A percentile compares a stretch with the other conserved stretches of the same genome.
Conservation (phyloP, 2,113 vertebrate genomes). For the Uria aalge region DNA sequence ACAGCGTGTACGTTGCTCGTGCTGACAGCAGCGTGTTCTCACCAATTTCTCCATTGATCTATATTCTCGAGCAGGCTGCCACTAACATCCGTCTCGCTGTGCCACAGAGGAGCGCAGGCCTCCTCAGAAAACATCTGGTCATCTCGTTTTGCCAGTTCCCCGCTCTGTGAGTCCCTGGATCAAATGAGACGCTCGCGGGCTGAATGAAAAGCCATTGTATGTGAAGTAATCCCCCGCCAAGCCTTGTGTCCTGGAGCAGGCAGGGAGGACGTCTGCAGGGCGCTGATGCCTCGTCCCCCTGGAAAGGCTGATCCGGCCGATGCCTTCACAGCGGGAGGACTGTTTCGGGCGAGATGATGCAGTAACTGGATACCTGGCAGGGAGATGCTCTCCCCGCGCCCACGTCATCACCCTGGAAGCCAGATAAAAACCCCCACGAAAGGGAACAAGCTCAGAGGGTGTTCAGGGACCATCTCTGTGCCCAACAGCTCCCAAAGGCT, state of each 20-base stretch:
- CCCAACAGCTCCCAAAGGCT: not conserved
- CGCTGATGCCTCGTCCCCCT: rapidly evolving
- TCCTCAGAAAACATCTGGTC: constrained; percentile 47
- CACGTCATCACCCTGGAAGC: not conserved
- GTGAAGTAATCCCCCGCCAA: not conserved
- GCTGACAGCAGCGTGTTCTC: not conserved
- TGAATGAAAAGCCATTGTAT: not conserved
- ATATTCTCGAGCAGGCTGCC: not conserved
- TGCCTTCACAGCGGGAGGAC: not conserved
- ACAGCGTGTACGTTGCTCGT: not conserved
- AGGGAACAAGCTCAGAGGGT: not conserved
- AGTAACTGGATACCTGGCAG: rapidly evolving
- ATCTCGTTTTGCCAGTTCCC: not conserved
- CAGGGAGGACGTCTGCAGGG: not conserved
- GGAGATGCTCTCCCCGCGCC: not conserved
- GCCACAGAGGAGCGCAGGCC: not conserved
- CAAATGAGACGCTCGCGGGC: not conserved
- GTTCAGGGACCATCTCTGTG: too few species aligned
- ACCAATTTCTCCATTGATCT: not conserved
- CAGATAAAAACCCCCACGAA: not conserved
- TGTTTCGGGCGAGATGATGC: rapidly evolving
- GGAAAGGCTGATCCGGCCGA: not conserved
- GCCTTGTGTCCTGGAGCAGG: not conserved
- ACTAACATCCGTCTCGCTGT: not conserved
- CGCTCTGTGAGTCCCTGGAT: not conserved